Base-by-base conservation (phyloP, 2,797 vertebrate species). In the Poeciliopsis gracilis region DNA sequence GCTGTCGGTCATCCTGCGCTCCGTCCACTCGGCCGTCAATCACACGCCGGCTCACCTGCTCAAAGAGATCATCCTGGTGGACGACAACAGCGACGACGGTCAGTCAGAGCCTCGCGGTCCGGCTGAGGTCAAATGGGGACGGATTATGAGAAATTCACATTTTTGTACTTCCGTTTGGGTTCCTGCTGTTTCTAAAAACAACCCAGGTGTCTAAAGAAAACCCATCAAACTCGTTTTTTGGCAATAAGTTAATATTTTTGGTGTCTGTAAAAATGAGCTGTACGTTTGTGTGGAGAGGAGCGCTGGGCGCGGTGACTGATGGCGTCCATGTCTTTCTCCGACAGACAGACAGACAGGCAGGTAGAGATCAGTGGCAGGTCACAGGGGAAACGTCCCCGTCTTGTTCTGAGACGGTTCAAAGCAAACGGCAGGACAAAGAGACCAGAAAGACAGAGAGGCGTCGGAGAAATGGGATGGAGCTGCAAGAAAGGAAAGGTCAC, bases 81-180 rank as follows among this genome's bases (percentile, higher is more conserved):
- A 99, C 0, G 98, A 99, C 96, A 96, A 97, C 94, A 99, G 98
- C 0, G 98, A 99, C 0, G 97, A 99, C 84, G 97, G 98, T 99
- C 80, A 93, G 93, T 90, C 11, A 8, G 80, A 36, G 78, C 4
- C 0, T 20, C 18, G 20, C 3, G 6, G 47, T 18, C 18, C 16
- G 18, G 47, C 18, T 49, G 16, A 49, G 1, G 18, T 20, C 18
- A 20, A 49, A 49, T 18, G 47, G 47, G 16, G 47, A 20, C 2
- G 2, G 18, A 49, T 49, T 49, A 7, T 0, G 18, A 49, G 18
- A 49, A 49, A 49, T 49, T 49, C 18, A 20, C 47, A 6, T 20
- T 49, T 20, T 49, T 20, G 18, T 49, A 20, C 47, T 8, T 8
- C 5, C 0, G 18, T 49, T 49, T 49, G 2, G 6, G 47, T 49